Base-by-base conservation (phyloP, 2,888 invertebrate genomes). In the Heliconius aoede region DNA sequence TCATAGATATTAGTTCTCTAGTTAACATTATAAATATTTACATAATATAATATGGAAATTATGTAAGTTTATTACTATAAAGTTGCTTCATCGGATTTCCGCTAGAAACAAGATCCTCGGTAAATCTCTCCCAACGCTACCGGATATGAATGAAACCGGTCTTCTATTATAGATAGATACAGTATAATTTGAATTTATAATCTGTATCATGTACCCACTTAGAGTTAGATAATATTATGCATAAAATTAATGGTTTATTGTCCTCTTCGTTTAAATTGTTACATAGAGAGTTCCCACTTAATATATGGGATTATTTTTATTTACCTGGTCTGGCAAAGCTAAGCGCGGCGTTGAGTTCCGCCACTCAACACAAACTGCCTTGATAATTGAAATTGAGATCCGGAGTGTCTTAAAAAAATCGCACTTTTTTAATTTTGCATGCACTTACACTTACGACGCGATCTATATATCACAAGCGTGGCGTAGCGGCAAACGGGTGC, bases 31-130 rank as follows among this genome's bases (percentile, higher is more conserved):
- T n/a, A 4, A 36, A 36, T 36, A 64, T 64, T 64, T 24, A 36
- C n/a, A 64, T 36, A 64, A 28, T 21, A 30, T 9, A 36, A 36
- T 36, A 36, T 36, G 11, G 8, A 11, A 36, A 11, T 11, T 30
- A 30, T 30, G 7, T 30, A 32, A 8, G 9, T 32, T 9, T 32
- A 32, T 32, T 32, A 32, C 32, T 32, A 36, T 72, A 18, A 40
- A 36, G 36, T 72, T 72, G 61, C 40, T 61, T 72, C 60, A 72
- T 72, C 58, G n/a, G 60, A 60, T 58, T 61, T 72, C 72, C 72
- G 72, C 28, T n/a, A 36, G 72, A 72, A 72, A 72, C 72, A 32
- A 60, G 60, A 72, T 72, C 60, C 36, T 60, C 21, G 36, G 26
- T 69, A 15, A 65, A 65, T 32, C 32, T 72, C 60, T 72, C 36